These are phyloP conservation scores for Lypha dubia DNA, from an alignment of 2,888 invertebrate genomes.

Conservation along the genomic window DNA sequence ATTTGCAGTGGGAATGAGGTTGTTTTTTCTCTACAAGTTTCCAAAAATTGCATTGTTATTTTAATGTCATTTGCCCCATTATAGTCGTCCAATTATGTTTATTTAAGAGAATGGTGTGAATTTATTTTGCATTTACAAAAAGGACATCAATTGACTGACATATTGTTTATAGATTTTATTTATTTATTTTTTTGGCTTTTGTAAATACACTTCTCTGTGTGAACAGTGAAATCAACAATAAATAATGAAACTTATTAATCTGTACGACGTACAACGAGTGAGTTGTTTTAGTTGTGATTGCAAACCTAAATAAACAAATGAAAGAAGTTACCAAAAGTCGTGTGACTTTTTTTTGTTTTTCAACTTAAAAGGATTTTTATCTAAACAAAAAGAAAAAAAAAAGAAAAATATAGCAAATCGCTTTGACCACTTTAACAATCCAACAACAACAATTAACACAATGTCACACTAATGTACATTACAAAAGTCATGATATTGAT, in stretches of 20 bases:
- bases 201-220: conserved; percentile 28
- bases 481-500: too few relatives aligned
- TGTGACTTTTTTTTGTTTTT: conserved; percentile 47
- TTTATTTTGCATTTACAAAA: conserved; percentile 4
- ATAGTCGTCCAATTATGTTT: not conserved
- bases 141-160: conserved; percentile 54
- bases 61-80: conserved; percentile 62
- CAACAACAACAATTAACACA: too few relatives aligned
- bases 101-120: not conserved
- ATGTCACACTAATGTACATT: too few relatives aligned
- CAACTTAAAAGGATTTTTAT: not conserved
- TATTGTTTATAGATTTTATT: conserved; percentile 49
- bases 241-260: conserved; percentile 23
- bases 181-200: too few relatives aligned
- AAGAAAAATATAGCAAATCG: not conserved
- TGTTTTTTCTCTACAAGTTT: conserved; percentile 35
- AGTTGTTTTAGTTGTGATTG: not conserved
- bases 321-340: conserved; percentile 3
- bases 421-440: too few relatives aligned
- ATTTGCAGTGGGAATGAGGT: not conserved
- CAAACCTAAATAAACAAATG: conserved; percentile 59
- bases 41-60: conserved; percentile 62
- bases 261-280: not conserved
- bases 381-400: conserved; percentile 75
- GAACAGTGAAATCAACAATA: not conserved